Base-by-base conservation (phyloP, 2,888 invertebrate species). In the Brachyopa scutellaris region DNA sequence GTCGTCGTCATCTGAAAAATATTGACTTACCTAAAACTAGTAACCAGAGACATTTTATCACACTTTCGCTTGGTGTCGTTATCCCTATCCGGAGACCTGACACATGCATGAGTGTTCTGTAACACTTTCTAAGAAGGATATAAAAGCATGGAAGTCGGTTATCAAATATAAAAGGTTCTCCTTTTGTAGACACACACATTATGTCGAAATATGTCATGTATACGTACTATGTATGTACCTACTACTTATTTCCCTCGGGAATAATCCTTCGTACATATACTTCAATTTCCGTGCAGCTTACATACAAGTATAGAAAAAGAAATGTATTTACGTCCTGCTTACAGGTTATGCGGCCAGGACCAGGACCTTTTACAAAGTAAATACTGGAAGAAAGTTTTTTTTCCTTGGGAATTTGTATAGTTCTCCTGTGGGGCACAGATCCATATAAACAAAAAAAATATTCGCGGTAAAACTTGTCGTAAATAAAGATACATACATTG, bases 71-170 rank as follows among this genome's bases (percentile, higher is more conserved):
- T 15, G n/a, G 8, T 26, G 13, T 26, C 23, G 26, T 40, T 40
- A 57, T 26, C 38, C 57, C 15, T 26, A n/a, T n/a, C 57, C 38
- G 26, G 26, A 57, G 17, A 40, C 51, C n/a, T n/a, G 64, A 29
- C 64, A 53, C 51, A 53, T 13, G 13, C 40, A 51, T 8, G 21
- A 53, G 21, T 31, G 19, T 40, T 21, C 29, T 53, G 19, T 66
- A 31, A 42, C 66, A 66, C 53, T 53, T 66, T 31, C 40, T 42
- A 21, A 40, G 40, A 40, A 42, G 66, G 53, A 66, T 66, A 40
- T 15, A 40, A 31, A 40, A 42, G 66, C 40, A 66, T 66, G 31
- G 53, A 66, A 53, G 66, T 53, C 53, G 42, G 53, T 66, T 53
- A 21, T 19, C 40, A 53, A 53, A 42, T 40, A 21, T 53, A 66